phyloP scores from a whole-genome alignment of 2,888 invertebrate species.

The Spatulosminthurus flaviceps region DNA sequence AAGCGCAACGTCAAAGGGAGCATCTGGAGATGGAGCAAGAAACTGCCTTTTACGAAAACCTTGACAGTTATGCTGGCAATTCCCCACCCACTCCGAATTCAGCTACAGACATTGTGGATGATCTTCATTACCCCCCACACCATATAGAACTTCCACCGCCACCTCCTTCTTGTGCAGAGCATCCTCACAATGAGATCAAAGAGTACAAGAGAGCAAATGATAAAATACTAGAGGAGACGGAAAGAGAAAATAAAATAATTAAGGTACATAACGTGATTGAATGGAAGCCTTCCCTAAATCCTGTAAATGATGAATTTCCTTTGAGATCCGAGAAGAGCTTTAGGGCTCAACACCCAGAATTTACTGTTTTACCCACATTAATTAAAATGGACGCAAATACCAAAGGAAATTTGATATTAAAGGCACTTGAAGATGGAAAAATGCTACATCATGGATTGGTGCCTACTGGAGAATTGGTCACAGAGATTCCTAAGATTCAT shows the following conservation, averaged over 20 bases:
- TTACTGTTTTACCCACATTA: not conserved
- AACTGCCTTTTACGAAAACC: conserved; percentile 13
- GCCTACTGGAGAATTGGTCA: not conserved
- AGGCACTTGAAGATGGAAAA: not conserved
- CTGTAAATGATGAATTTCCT: conserved; percentile 14
- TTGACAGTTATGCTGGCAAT: conserved; percentile 28
- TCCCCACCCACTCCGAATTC: conserved; percentile 40
- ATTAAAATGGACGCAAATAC: not conserved
- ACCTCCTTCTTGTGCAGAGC: no score
- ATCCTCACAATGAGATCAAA: no score
- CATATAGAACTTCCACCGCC: not conserved
- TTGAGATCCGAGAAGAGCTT: not conserved
- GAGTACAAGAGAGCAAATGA: not conserved
- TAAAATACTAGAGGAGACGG: no score
- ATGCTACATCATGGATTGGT: not conserved
- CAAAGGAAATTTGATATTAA: not conserved
- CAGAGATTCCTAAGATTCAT: conserved; percentile 4
- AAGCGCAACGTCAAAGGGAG: not conserved
- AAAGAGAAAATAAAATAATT: no score
- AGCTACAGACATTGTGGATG: conserved; percentile 6
- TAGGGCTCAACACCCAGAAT: not conserved
- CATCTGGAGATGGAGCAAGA: conserved; percentile 31
- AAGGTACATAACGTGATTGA: no score
- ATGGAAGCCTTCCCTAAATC: not conserved
- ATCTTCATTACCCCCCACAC: not conserved